phyloP scores from a whole-genome alignment of 2,888 invertebrate species.

The Limenitis camilla region DNA sequence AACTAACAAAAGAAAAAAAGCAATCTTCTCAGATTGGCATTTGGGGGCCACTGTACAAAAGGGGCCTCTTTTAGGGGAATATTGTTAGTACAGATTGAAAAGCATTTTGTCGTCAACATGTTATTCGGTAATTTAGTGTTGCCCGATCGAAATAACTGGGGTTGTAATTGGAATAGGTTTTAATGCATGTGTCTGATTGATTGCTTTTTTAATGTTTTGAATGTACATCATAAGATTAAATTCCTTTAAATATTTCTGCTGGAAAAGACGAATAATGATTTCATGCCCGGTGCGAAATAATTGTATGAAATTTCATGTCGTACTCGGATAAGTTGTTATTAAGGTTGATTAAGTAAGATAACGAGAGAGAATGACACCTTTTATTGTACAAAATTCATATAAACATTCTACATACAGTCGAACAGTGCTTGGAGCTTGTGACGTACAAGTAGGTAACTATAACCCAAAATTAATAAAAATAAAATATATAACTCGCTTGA shows the following conservation, averaged over 20 bases:
- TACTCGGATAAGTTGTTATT: too few species aligned
- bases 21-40: conserved; percentile 73
- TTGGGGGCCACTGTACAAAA: conserved; percentile 59
- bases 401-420: too few species aligned
- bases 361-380: too few species aligned
- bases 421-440: too few species aligned
- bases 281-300: too few species aligned
- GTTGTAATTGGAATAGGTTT: conserved; percentile 55
- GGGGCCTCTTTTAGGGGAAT: conserved; percentile 49
- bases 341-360: too few species aligned
- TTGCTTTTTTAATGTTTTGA: conserved; percentile 29
- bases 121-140: conserved; percentile 74
- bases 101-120: conserved; percentile 72
- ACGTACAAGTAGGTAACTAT: too few species aligned
- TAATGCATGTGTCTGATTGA: conserved; percentile 34
- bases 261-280: too few species aligned
- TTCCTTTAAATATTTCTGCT: neutral
- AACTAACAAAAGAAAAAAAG: conserved; percentile 74
- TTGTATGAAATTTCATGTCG: too few species aligned
- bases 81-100: conserved; percentile 67
- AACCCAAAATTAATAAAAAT: too few species aligned
- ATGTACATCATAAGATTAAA: conserved; percentile 12
- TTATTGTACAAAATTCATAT: too few species aligned
- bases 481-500: too few species aligned
- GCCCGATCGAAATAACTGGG: conserved; percentile 61